Percentiles rank a stretch among this genome's conserved stretches.
These are phyloP conservation scores for Drosophila arizonae DNA, from an alignment of 1,140 invertebrate genomes.

Conservation along the genomic window DNA sequence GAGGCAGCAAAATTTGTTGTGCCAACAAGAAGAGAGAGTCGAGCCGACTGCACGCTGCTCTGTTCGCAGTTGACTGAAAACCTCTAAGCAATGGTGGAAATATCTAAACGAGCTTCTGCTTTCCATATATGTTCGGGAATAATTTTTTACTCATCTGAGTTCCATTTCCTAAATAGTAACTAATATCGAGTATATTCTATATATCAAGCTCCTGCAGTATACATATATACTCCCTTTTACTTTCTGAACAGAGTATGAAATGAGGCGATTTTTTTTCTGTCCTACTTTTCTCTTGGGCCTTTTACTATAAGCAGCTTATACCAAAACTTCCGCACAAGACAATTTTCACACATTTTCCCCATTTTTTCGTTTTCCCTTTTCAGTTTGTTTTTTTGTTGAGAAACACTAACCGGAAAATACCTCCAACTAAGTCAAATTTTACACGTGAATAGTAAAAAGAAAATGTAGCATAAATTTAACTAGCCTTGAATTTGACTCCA, in stretches of 20 bases:
- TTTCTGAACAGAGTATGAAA: slow-evolving; percentile 1
- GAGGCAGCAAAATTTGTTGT: slow-evolving; percentile 46
- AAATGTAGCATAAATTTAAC: slow-evolving; percentile 66
- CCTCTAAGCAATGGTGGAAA: no score
- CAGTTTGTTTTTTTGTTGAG: background rate
- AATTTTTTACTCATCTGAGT: background rate
- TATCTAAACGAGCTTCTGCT: background rate
- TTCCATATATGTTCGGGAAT: background rate
- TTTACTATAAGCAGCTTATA: slow-evolving; percentile 41
- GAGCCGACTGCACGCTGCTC: background rate
- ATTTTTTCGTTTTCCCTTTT: slow-evolving; percentile 5
- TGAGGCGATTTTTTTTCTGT: slow-evolving; percentile 11
- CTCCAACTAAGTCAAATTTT: slow-evolving; percentile 62
- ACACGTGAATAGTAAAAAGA: slow-evolving; percentile 34
- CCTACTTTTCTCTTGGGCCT: slow-evolving; percentile 30
- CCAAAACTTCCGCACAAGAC: slow-evolving; percentile 12
- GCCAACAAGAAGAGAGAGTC: background rate
- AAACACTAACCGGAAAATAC: slow-evolving; percentile 58
- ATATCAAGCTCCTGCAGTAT: no score
- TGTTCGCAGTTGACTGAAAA: background rate
- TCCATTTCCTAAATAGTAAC: background rate
- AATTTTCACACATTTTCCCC: slow-evolving; percentile 3
- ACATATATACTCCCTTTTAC: background rate
- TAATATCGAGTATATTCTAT: no score
- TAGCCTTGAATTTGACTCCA: slow-evolving; percentile 76